Evolutionary conservation across 2,113 vertebrate genomes (phyloP), one percentile per base, ranked within the genome.

Genomic region (Cochlearius cochlearius): DNA sequence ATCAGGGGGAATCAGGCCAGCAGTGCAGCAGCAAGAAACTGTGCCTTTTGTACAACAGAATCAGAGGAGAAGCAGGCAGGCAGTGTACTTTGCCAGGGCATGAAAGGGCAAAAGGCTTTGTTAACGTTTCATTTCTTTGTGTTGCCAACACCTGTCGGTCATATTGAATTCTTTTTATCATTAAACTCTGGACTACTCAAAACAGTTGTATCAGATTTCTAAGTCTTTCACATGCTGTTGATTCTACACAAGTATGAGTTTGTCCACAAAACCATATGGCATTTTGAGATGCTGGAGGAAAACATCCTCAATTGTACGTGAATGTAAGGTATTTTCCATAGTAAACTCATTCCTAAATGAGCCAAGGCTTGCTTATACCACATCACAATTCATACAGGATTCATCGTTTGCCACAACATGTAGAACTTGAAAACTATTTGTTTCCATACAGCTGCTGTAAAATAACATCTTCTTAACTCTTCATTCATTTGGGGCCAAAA

Each of bases 131-230:
- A 32, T 41, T 89, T 90, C 43, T 81, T 67, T 2, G 0, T 27
- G 36, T 68, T 88, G 84, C 62, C 67, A 81, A 3, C 68, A 81
- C 78, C 87, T 88, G 84, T 55, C 0, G 0, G 34, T 45, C 19
- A 12, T 26, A 68, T 5, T 62, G 76, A 88, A 29, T 88, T 84
- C 60, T 22, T 88, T 91, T 80, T 86, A 22, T 69, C 27, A 3
- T 62, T 60, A n/a, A 86, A 75, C 52, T 81, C 60, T 32, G 36
- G 38, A 20, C 67, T 45, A 49, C 39, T 89, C 34, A 30, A 62
- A 91, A 63, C 21, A 59, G 53, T 60, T 34, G 17, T 76, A 64
- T 96, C 81, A 43, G 36, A 59, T 97, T 88, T 90, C 92, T 71
- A 50, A 56, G 49, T 75, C 78, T 78, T 92, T 87, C 60, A 43